Conservation (phyloP, 2,797 vertebrate species). For the Myotis vivesi region DNA sequence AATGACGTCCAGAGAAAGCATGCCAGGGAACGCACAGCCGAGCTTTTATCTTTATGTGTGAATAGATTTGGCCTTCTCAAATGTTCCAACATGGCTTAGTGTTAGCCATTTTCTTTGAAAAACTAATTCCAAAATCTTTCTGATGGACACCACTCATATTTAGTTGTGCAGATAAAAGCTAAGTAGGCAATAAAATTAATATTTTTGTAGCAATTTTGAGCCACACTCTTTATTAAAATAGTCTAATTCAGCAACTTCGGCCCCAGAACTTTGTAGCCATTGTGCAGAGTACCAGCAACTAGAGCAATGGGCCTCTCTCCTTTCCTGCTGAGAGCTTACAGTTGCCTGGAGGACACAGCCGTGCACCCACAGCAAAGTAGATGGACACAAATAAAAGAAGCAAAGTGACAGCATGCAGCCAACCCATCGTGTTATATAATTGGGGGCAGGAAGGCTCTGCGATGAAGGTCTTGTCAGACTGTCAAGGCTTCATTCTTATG, state of each 20-base stretch:
- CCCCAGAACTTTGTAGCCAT: neutral
- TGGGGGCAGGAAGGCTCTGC: neutral
- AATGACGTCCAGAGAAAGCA: neutral
- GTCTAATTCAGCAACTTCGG: neutral
- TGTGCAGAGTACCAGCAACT: neutral
- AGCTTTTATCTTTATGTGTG: neutral
- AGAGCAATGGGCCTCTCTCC: neutral
- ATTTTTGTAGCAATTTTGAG: neutral
- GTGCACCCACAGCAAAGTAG: neutral
- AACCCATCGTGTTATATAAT: slow-evolving; percentile 6
- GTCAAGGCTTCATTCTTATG: slow-evolving; percentile 46
- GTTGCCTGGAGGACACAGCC: neutral
- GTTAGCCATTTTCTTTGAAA: neutral
- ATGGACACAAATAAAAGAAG: neutral
- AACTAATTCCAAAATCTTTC: neutral
- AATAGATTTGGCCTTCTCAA: neutral
- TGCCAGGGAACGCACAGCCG: neutral
- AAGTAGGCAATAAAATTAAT: neutral
- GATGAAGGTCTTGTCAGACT: neutral
- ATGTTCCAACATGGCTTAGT: neutral
- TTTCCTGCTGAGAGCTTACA: neutral
- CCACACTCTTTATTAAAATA: neutral
- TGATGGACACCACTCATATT: neutral
- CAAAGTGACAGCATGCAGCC: neutral
- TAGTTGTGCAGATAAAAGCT: neutral